Percentiles rank a stretch among this genome's conserved stretches.
Conservation (phyloP, 2,113 vertebrate genomes). For the Haplotaxodon microlepis region DNA sequence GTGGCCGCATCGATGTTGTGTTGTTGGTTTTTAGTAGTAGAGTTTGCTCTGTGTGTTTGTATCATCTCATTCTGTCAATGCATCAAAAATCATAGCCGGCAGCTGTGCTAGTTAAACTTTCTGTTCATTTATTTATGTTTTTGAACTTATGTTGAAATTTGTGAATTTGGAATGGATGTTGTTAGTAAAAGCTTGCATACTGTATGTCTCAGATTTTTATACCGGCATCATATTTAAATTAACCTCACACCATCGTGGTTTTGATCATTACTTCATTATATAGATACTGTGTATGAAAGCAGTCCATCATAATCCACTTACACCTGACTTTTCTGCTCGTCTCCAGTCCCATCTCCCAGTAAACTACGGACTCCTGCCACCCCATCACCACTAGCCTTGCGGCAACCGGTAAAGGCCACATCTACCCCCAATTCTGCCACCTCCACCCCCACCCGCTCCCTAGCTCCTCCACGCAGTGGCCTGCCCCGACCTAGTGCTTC, state of each 20-base stretch:
- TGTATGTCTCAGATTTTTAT: not conserved
- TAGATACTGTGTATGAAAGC: not conserved
- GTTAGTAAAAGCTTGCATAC: not conserved
- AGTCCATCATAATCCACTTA: not conserved
- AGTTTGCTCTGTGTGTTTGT: not conserved
- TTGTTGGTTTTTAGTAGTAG: constrained; percentile 6
- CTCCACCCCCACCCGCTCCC: constrained; percentile 82
- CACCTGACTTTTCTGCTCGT: constrained; percentile 30
- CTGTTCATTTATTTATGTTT: not conserved
- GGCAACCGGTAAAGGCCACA: constrained; percentile 91
- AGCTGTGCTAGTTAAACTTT: not conserved
- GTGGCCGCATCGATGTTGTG: constrained; percentile 41
- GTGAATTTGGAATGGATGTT: not conserved
- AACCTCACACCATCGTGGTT: not conserved
- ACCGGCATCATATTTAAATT: not conserved
- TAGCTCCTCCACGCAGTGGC: constrained; percentile 82
- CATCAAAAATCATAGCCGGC: not conserved
- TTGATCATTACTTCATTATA: not conserved
- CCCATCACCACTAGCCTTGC: constrained; percentile 87
- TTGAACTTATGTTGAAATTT: not conserved
- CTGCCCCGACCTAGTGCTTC: constrained; percentile 86
- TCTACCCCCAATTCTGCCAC: constrained; percentile 77
- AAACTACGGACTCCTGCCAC: constrained; percentile 88
- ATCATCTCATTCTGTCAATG: constrained; percentile 27
- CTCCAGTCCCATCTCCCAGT: constrained; percentile 90